Conservation (phyloP, 2,797 vertebrate species). For the Spinus olivaceus region DNA sequence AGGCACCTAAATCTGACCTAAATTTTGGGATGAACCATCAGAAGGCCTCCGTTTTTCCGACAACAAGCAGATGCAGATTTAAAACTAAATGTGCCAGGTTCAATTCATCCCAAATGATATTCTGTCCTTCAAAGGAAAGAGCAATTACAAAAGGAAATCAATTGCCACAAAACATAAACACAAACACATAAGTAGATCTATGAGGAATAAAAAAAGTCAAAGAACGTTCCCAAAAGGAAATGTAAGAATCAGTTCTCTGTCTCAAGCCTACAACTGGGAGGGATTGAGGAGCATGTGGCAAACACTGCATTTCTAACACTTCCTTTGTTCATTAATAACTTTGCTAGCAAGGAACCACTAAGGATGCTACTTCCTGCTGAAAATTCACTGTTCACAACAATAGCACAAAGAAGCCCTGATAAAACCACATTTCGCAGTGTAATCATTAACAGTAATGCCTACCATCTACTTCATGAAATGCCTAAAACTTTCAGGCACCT, state of each 20-base stretch:
- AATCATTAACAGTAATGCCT: not conserved
- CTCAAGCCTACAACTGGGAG: not conserved
- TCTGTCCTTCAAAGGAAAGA: not conserved
- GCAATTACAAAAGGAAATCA: not conserved
- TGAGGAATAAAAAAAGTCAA: not conserved
- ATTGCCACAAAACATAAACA: not conserved
- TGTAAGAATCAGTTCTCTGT: not conserved
- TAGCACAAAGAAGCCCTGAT: not conserved
- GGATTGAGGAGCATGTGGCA: not conserved
- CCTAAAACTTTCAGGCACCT: not conserved
- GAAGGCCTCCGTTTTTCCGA: not conserved
- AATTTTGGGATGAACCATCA: not conserved
- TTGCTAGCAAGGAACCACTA: not conserved
- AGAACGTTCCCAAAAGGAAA: not conserved
- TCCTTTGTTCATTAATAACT: slow-evolving; percentile 9
- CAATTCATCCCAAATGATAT: not conserved
- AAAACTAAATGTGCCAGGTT: not conserved
- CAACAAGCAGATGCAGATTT: not conserved
- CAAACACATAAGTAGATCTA: not conserved
- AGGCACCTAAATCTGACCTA: not conserved
- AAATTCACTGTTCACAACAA: slow-evolving; percentile 29
- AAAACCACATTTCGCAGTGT: not conserved
- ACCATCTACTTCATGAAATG: not conserved
- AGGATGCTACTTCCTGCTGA: slow-evolving; percentile 6
- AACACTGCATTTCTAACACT: not conserved